Evolutionary conservation across 2,797 vertebrate species (phyloP).

Genomic region (Chanos chanos): DNA sequence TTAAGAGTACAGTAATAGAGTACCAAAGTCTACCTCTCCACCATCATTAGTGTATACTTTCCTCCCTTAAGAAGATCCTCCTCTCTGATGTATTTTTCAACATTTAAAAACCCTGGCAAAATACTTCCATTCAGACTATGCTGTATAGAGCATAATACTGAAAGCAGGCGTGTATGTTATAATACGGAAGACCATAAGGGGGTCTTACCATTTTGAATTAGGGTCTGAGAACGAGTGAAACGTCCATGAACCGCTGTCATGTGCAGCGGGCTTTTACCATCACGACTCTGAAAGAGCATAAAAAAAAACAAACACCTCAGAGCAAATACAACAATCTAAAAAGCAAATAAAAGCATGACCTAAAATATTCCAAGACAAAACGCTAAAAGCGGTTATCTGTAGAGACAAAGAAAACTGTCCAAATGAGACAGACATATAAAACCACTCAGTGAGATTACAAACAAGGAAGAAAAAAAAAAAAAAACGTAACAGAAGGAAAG

Average conservation of each 20-base stretch:
- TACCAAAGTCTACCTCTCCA: constrained; percentile 91
- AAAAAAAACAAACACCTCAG: not conserved
- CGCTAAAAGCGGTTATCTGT: too few species aligned
- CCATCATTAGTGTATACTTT: constrained; percentile 52
- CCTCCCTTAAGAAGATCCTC: not conserved
- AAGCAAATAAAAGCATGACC: not conserved
- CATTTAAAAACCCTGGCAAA: too few species aligned
- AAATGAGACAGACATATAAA: too few species aligned
- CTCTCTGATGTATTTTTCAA: not conserved
- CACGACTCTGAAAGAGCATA: constrained; percentile 80
- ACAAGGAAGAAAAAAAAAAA: too few species aligned
- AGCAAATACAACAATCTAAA: not conserved
- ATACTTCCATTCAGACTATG: too few species aligned
- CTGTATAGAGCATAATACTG: too few species aligned
- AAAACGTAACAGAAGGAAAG: too few species aligned
- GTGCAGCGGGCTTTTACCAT: constrained; percentile 94
- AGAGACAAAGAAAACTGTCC: too few species aligned
- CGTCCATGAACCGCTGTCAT: constrained; percentile 95
- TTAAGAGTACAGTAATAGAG: too few species aligned
- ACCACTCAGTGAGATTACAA: too few species aligned
- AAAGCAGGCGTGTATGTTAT: not conserved
- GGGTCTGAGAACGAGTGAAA: constrained; percentile 92
- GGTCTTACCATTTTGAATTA: constrained; percentile 91
- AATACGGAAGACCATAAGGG: not conserved
- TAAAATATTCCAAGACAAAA: too few species aligned